These are phyloP conservation scores for Drosophila grimshawi DNA, from an alignment of 1,140 invertebrate species.

Conservation along the genomic window DNA sequence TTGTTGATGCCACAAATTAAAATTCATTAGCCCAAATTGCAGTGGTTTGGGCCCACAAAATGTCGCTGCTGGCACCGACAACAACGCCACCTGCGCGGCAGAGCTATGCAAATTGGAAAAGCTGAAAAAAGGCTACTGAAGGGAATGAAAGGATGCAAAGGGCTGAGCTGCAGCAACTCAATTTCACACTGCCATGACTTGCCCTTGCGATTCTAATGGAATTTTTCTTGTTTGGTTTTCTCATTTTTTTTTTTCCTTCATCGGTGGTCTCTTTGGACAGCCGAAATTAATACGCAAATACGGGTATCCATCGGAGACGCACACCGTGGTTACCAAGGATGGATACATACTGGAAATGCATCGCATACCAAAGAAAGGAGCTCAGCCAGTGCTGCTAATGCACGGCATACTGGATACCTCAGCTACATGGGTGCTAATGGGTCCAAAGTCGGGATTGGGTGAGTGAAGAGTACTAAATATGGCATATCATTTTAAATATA, in stretches of 20 bases:
- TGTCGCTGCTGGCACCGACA: not conserved
- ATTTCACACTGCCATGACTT: constrained; percentile 75
- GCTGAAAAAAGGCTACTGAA: constrained; percentile 3
- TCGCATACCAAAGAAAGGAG: constrained; percentile 85
- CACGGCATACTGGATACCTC: constrained; percentile 91
- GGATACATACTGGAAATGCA: constrained; percentile 86
- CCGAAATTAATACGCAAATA: constrained; percentile 85
- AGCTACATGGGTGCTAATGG: constrained; percentile 90
- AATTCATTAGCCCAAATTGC: constrained; percentile 73
- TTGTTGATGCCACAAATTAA: constrained; percentile 79
- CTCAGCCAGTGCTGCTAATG: constrained; percentile 85
- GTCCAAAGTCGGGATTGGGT: constrained; percentile 87
- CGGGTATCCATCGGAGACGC: constrained; percentile 87
- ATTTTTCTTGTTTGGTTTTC: constrained; percentile 19
- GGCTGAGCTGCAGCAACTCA: constrained; percentile 48
- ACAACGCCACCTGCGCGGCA: constrained; percentile 31
- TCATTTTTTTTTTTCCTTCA: not conserved
- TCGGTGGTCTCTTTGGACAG: constrained; percentile 45
- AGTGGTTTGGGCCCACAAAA: constrained; percentile 58
- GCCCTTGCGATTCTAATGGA: constrained; percentile 55
- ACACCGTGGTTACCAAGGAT: constrained; percentile 85
- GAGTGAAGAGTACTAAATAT: too few relatives aligned
- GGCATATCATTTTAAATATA: too few relatives aligned
- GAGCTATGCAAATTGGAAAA: constrained; percentile 64
- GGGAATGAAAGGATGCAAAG: not conserved